These are phyloP conservation scores for Julus scandinavius DNA, from an alignment of 2,888 invertebrate genomes.

Conservation along the genomic window DNA sequence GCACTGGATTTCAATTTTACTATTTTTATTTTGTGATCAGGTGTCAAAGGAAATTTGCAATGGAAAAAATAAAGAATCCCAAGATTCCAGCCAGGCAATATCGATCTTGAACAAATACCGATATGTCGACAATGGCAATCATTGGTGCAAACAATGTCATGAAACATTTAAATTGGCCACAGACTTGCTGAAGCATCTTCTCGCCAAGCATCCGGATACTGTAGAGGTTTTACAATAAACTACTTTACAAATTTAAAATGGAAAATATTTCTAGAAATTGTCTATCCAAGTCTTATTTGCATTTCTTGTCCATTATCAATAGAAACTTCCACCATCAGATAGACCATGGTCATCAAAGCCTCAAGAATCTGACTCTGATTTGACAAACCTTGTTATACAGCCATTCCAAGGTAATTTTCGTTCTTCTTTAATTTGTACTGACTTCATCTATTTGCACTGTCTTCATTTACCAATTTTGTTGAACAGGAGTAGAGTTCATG, in stretches of 20 bases:
- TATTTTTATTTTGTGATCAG: not conserved
- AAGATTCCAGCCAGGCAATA: not conserved
- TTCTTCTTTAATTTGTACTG: not conserved
- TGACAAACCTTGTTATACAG: not conserved
- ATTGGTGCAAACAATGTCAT: constrained; percentile 65
- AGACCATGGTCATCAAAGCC: constrained; percentile 41
- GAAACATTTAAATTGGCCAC: constrained; percentile 57
- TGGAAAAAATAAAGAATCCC: not conserved
- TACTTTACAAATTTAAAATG: too few species aligned
- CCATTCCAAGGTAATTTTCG: constrained; percentile 50
- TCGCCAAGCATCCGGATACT: constrained; percentile 53
- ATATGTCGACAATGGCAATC: constrained; percentile 64
- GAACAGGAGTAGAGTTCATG: constrained; percentile 64
- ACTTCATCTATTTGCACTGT: not conserved
- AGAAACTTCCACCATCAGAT: constrained; percentile 21
- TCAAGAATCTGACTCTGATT: not conserved
- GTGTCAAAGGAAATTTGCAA: not conserved
- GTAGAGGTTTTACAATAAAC: not conserved
- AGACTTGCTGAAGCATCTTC: constrained; percentile 60
- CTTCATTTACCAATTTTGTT: constrained; percentile 6
- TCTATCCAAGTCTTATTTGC: not conserved
- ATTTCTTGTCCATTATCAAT: not conserved
- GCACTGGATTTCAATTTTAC: too few species aligned
- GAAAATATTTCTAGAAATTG: too few species aligned
- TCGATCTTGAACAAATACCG: constrained; percentile 58